Base-by-base conservation (phyloP, 2,113 vertebrate species). In the Rafetus swinhoei region DNA sequence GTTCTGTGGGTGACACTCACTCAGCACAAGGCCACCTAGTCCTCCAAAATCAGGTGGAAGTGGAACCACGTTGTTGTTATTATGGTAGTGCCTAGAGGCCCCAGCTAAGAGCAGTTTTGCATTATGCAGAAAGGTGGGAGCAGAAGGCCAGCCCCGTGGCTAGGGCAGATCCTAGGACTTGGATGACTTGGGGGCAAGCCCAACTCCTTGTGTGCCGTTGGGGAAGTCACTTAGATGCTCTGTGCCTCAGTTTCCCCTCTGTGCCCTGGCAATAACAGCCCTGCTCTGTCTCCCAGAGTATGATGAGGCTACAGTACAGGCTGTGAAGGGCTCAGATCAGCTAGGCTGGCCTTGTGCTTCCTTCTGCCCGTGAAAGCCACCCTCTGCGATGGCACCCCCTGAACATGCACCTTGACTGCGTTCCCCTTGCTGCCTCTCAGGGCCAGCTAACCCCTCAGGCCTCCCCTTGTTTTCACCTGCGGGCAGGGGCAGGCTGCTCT, bases 371-470 rank as follows among this genome's bases (percentile, higher is more conserved):
- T 6, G 29, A 65, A 29, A 1, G 27, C 13, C 27, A 2, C 13
- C 27, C 16, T 18, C 59, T 60, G 22, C 24, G 10, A 60, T 10
- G 57, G 9, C 24, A 9, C 57, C 57, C 65, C 16, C 32, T 16
- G 62, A 15, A 16, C 4, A 1, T 29, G 32, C 3, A 4, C 9
- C 65, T 69, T n/a, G 32, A 19, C 32, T n/a, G 15, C 1, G 3
- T 4, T 9, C 29, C 62, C 62, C 29, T 65, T 2, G 62, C 62
- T 8, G 29, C 29, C 62, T 29, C 62, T n/a, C 32, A n/a, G n/a
- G n/a, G 62, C 4, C 59, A 11, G 25, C 25, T 12, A 60, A 60
- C 59, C 24, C 24, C 11, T 2, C 59, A 13, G 60, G 60, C 3
- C 2, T 62, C 27, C 6, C 65, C 16, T n/a, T 4, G 8, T 16